Evolutionary conservation across 2,888 invertebrate genomes (phyloP).

Genomic region (Cordilura impudica): DNA sequence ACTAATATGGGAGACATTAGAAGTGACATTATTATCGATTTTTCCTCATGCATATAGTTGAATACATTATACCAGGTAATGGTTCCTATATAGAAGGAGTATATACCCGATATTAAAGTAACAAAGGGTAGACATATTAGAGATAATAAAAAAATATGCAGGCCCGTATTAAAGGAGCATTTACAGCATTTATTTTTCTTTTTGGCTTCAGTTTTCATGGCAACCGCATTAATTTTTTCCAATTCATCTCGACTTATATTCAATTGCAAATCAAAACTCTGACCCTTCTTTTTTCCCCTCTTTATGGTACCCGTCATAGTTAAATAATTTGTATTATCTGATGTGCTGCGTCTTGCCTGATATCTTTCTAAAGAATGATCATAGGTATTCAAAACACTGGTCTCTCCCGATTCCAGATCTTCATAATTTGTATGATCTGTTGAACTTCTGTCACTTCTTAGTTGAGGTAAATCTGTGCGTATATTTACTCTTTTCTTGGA

Average conservation of each 20-base stretch:
- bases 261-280: constrained; percentile 85
- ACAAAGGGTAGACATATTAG: constrained; percentile 84
- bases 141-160: constrained; percentile 83
- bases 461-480: constrained; percentile 79
- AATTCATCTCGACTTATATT: constrained; percentile 86
- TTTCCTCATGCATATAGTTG: constrained; percentile 84
- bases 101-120: constrained; percentile 81
- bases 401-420: constrained; percentile 77
- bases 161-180: constrained; percentile 81
- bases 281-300: constrained; percentile 85
- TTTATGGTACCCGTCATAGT: constrained; percentile 87
- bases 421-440: constrained; percentile 75
- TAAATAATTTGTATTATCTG: constrained; percentile 80
- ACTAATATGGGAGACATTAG: constrained; percentile 84
- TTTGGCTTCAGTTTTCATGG: constrained; percentile 80
- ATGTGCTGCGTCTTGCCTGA: constrained; percentile 78
- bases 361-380: constrained; percentile 80
- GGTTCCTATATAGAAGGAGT: constrained; percentile 87
- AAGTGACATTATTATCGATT: constrained; percentile 81
- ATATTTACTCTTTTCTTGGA: constrained; percentile 83
- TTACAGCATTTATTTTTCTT: constrained; percentile 80
- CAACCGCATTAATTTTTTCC: constrained; percentile 83
- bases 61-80: constrained; percentile 88
- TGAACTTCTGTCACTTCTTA: constrained; percentile 72
- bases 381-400: constrained; percentile 75